Evolutionary conservation across 2,113 vertebrate species (phyloP).

Genomic region (Semnopithecus entellus): DNA sequence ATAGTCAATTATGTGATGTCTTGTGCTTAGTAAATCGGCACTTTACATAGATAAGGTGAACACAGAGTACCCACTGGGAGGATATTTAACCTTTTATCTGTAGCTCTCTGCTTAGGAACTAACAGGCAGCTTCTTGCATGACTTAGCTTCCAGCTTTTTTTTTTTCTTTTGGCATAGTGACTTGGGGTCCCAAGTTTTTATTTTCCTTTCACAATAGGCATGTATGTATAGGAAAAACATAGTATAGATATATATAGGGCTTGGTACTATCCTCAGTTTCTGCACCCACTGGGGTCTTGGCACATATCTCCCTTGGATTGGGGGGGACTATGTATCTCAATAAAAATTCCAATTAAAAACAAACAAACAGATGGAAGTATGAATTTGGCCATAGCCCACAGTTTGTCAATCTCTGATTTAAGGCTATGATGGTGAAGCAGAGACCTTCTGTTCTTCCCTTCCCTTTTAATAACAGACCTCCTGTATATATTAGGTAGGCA

Average conservation of each 20-base stretch:
- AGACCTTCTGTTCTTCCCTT: not conserved
- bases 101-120: too few relatives aligned
- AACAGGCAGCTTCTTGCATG: too few relatives aligned
- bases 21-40: too few relatives aligned
- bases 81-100: too few relatives aligned
- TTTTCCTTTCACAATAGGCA: not conserved
- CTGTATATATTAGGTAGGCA: not conserved
- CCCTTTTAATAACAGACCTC: not conserved
- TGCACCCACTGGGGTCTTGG: not conserved
- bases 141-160: too few relatives aligned
- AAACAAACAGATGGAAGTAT: not conserved
- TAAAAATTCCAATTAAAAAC: not conserved
- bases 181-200: too few relatives aligned
- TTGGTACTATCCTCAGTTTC: not conserved
- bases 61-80: too few relatives aligned
- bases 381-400: not conserved
- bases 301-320: not conserved
- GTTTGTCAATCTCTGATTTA: not conserved
- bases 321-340: not conserved
- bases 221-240: not conserved
- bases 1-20: too few relatives aligned
- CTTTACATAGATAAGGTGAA: too few relatives aligned
- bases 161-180: too few relatives aligned
- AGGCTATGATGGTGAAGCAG: not conserved
- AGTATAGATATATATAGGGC: not conserved